A percentile compares a stretch with the other conserved stretches of the same genome.
Evolutionary conservation across 1,140 invertebrate genomes (phyloP).

Genomic region (Ladona fulva): DNA sequence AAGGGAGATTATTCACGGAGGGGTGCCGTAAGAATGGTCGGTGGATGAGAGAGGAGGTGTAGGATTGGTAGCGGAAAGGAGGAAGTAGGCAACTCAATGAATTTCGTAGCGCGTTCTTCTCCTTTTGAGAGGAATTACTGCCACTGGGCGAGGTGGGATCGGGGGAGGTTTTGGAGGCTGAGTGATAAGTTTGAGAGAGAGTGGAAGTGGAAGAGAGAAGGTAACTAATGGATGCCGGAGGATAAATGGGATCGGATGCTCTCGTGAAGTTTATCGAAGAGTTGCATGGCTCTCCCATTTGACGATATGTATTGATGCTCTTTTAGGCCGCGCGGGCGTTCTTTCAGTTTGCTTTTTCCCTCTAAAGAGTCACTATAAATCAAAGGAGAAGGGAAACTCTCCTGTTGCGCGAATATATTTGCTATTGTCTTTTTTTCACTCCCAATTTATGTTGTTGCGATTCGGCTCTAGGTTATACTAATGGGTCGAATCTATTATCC

Average conservation of each 20-base stretch:
- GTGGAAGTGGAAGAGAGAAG: too few relatives aligned
- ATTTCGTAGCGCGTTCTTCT: too few relatives aligned
- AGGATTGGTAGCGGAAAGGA: too few relatives aligned
- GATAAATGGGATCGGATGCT: conserved; percentile 1
- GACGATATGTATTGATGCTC: neutral
- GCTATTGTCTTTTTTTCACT: neutral
- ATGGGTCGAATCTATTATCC: too few relatives aligned
- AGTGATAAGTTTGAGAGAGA: neutral
- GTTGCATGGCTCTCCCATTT: neutral
- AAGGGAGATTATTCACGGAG: neutral
- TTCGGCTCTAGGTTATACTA: too few relatives aligned
- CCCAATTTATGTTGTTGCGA: neutral
- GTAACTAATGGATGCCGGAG: neutral
- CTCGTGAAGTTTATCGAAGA: neutral
- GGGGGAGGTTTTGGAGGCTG: neutral
- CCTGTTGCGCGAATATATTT: neutral
- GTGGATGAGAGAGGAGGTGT: too few relatives aligned
- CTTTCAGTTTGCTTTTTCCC: neutral
- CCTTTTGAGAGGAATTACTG: too few relatives aligned
- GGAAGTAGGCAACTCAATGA: too few relatives aligned
- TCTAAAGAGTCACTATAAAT: neutral
- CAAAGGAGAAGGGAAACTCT: neutral
- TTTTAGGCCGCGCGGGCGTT: neutral
- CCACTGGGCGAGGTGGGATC: neutral
- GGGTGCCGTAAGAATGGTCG: too few relatives aligned